phyloP scores from a whole-genome alignment of 2,797 vertebrate genomes.

The Anguilla pacifica region DNA sequence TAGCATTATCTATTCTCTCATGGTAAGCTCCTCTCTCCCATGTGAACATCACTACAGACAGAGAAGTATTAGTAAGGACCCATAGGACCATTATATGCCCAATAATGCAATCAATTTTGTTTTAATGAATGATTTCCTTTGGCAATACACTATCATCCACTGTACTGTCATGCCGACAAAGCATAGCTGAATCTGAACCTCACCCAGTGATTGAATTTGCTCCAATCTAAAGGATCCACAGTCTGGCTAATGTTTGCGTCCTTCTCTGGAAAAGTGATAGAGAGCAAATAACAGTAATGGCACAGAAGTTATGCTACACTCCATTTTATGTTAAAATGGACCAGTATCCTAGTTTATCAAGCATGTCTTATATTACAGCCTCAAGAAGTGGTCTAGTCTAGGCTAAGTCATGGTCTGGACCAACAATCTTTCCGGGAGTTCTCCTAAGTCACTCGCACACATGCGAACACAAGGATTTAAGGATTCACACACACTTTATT shows the following conservation, averaged over 20 bases:
- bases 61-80: no score
- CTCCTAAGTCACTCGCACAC: conserved; percentile 31
- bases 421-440: no score
- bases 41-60: not conserved
- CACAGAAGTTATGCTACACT: conserved; percentile 37
- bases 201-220: not conserved
- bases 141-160: no score
- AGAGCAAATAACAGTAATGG: conserved; percentile 51
- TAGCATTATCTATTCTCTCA: not conserved
- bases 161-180: no score
- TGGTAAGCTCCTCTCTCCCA: not conserved
- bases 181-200: not conserved
- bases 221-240: conserved; percentile 22
- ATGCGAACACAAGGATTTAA: conserved; percentile 16
- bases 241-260: conserved; percentile 47
- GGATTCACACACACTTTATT: conserved; percentile 10
- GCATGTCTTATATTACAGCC: conserved; percentile 34
- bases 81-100: no score
- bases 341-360: conserved; percentile 28
- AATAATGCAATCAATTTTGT: no score
- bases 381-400: conserved; percentile 14
- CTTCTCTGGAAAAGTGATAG: conserved; percentile 40
- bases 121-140: no score
- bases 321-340: conserved; percentile 42
- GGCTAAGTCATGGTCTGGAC: conserved; percentile 3